These are phyloP conservation scores for Pelusios castaneus DNA, from an alignment of 2,113 vertebrate species.

Conservation along the genomic window DNA sequence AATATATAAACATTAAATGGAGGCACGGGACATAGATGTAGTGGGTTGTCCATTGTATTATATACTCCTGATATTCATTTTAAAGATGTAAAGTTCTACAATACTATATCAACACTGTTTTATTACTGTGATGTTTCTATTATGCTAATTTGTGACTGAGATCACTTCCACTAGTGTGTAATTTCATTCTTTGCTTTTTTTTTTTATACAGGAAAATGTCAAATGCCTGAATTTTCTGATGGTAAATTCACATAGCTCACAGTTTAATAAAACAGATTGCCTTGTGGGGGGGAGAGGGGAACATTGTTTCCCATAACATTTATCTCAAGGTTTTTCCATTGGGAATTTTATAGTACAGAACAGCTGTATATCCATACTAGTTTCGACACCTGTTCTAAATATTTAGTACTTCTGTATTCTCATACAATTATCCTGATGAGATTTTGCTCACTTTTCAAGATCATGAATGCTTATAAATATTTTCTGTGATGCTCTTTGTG, in stretches of 20 bases:
- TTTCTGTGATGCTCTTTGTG: neutral
- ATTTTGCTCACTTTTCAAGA: constrained; percentile 56
- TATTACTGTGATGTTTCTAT: constrained; percentile 62
- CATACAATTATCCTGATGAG: neutral
- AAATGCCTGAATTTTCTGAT: constrained; percentile 21
- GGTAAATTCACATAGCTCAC: constrained; percentile 39
- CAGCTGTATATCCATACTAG: constrained; percentile 54
- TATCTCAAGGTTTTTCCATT: constrained; percentile 4
- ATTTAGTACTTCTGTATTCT: constrained; percentile 10
- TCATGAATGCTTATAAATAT: neutral
- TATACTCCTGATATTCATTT: constrained; percentile 68
- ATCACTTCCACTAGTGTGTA: constrained; percentile 66
- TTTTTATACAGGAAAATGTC: neutral
- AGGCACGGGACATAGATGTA: neutral
- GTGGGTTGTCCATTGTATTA: constrained; percentile 49
- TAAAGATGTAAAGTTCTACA: constrained; percentile 61
- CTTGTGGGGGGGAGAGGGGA: constrained; percentile 18
- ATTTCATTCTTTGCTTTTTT: constrained; percentile 55
- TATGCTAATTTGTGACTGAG: constrained; percentile 65
- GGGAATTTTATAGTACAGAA: constrained; percentile 51
- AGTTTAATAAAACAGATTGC: constrained; percentile 59
- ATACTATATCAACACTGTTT: constrained; percentile 64
- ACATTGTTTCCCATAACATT: constrained; percentile 57
- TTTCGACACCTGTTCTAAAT: constrained; percentile 57
- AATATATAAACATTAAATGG: neutral